Percentiles rank a stretch among this genome's conserved stretches.
Conservation (phyloP, 2,888 invertebrate species). For the Gnatocerus cornutus region DNA sequence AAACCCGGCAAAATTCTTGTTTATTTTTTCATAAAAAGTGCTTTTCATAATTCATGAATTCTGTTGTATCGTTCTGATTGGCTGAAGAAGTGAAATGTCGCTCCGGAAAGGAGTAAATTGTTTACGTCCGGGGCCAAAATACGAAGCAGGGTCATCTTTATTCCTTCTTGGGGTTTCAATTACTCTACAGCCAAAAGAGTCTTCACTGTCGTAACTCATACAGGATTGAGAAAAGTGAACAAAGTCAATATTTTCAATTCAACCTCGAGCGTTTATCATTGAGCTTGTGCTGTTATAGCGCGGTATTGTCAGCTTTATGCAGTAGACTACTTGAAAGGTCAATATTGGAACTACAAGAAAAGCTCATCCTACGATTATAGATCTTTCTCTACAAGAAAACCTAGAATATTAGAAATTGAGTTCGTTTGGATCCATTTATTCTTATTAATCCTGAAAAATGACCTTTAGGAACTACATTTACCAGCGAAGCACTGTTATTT, state of each 20-base stretch:
- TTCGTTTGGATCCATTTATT: no score
- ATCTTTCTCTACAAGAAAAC: no score
- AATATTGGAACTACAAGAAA: not conserved
- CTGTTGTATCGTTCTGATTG: slow-evolving; percentile 13
- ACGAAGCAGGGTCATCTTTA: not conserved
- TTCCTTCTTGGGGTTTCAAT: not conserved
- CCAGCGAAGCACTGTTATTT: no score
- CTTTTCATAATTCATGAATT: slow-evolving; percentile 27
- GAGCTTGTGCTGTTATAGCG: not conserved
- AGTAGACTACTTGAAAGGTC: not conserved
- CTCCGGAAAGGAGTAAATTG: not conserved
- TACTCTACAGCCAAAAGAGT: not conserved
- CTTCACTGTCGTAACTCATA: not conserved
- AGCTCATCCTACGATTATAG: not conserved
- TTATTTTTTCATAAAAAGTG: slow-evolving; percentile 13
- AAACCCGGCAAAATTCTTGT: slow-evolving; percentile 9
- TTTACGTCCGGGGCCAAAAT: not conserved
- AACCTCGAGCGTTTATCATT: not conserved
- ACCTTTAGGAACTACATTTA: no score
- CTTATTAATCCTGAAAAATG: no score
- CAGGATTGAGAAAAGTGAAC: not conserved
- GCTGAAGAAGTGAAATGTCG: not conserved
- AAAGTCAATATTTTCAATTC: slow-evolving; percentile 4
- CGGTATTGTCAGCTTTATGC: not conserved
- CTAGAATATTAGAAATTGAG: no score